These are phyloP conservation scores for Philypnodon macrostomus DNA, from an alignment of 2,797 vertebrate genomes.

Conservation along the genomic window DNA sequence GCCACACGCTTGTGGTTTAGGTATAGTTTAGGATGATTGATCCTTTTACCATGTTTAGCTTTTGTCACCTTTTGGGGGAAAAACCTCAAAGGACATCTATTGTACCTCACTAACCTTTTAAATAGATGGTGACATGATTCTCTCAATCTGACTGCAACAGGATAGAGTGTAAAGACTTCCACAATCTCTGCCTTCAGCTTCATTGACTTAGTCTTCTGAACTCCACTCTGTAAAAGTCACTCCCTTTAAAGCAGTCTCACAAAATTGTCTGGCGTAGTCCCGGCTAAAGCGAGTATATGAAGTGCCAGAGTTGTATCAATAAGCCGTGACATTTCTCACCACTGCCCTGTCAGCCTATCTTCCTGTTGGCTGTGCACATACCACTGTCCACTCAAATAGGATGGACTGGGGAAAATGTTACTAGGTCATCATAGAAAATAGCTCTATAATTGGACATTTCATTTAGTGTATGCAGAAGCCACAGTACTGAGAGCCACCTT, in stretches of 20 bases:
- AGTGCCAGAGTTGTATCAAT: neutral
- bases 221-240: conserved; percentile 10
- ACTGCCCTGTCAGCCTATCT: conserved; percentile 6
- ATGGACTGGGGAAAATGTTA: conserved; percentile 42
- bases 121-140: too few relatives aligned
- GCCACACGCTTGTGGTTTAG: neutral
- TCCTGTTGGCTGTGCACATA: conserved; percentile 17
- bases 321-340: conserved; percentile 17
- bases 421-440: conserved; percentile 70
- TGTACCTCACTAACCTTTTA: too few relatives aligned
- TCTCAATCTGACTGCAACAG: too few relatives aligned
- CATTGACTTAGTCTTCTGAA: conserved; percentile 19
- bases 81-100: too few relatives aligned
- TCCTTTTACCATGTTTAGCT: too few relatives aligned
- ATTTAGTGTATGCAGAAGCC: conserved; percentile 45
- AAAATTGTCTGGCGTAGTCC: neutral
- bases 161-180: too few relatives aligned
- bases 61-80: too few relatives aligned
- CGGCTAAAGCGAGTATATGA: conserved; percentile 11
- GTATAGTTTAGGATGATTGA: too few relatives aligned
- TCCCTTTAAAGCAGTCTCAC: conserved; percentile 18
- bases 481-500: conserved; percentile 32
- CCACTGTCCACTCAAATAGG: conserved; percentile 39
- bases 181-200: too few relatives aligned
- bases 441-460: conserved; percentile 66